Evolutionary conservation across 2,888 invertebrate species (phyloP).

Genomic region (Diadegma fenestrale): DNA sequence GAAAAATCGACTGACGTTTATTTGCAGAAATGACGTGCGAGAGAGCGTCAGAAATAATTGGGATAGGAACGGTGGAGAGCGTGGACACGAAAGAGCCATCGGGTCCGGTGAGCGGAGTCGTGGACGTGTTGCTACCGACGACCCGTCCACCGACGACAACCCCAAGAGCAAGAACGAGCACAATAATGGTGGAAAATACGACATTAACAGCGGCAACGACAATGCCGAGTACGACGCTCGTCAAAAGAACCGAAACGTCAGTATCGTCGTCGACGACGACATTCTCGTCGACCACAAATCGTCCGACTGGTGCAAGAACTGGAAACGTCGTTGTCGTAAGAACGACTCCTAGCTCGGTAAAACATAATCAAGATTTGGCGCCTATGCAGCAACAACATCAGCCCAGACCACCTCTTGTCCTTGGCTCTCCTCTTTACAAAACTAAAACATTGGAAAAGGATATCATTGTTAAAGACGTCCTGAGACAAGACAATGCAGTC

Average conservation of each 20-base stretch:
- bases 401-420: constrained; percentile 89
- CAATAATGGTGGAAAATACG: constrained; percentile 33
- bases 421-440: constrained; percentile 89
- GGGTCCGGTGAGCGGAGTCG: constrained; percentile 80
- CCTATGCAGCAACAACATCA: constrained; percentile 84
- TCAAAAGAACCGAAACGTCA: constrained; percentile 79
- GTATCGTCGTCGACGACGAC: constrained; percentile 79
- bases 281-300: constrained; percentile 72
- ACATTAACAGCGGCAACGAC: constrained; percentile 72
- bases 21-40: constrained; percentile 84
- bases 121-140: constrained; percentile 83
- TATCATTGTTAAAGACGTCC: constrained; percentile 94
- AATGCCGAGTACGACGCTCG: constrained; percentile 65
- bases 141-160: constrained; percentile 79
- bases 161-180: constrained; percentile 70
- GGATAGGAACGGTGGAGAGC: constrained; percentile 87
- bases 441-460: constrained; percentile 90
- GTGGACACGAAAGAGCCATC: constrained; percentile 84
- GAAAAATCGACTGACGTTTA: neutral
- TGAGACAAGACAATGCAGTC: constrained; percentile 93
- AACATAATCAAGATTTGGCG: constrained; percentile 74
- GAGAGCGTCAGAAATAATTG: constrained; percentile 85
- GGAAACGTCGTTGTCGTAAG: constrained; percentile 82
- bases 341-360: constrained; percentile 77
- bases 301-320: constrained; percentile 78